Base-by-base conservation (phyloP, 92 coral and sea anemone genomes). In the Anthopleura xanthogrammica region DNA sequence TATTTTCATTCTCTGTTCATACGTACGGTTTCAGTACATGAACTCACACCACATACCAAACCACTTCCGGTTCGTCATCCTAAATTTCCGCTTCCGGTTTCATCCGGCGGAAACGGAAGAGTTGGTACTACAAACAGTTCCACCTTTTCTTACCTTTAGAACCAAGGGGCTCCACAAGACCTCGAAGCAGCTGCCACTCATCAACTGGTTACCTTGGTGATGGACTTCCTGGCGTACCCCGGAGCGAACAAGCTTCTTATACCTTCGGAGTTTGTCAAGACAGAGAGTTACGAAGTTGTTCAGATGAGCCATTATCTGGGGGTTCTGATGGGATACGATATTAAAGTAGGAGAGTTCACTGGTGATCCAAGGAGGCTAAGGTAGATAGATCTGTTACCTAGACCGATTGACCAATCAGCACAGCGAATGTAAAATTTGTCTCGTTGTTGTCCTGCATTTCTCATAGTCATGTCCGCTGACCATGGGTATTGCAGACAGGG, bases 241-340 rank as follows among this genome's bases (percentile, higher is more conserved):
- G 94, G 96, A 52, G 95, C 89, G 4, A 93, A 89, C 82, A 92
- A 92, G 82, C 86, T 89, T 52, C 73, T 78, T 19, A 85, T 85
- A 68, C 83, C 86, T 52, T 85, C 88, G 13, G 83, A 79, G 73
- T 94, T 93, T 83, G 98, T 92, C 46, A 90, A 91, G 89, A 96
- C 99, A 16, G 93, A 96, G 80, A 95, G 91, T 52, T 90, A 93
- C 70, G 99, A 94, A 82, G 91, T 96, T 43, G 83, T 94, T 17
- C 95, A 92, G 83, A 96, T 96, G 93, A 96, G 97, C 24, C 97
- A 96, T 77, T 95, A 96, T 60, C 88, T 96, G 22, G 99, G 99
- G 12, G 93, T 96, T 3, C 89, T 92, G 75, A 96, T 96, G 99
- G 98, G 99, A 1, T 96, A 96, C 81, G 97, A 96, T 72, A 95